Evolutionary conservation across 2,888 invertebrate genomes (phyloP).

Genomic region (Gortyna flavago): DNA sequence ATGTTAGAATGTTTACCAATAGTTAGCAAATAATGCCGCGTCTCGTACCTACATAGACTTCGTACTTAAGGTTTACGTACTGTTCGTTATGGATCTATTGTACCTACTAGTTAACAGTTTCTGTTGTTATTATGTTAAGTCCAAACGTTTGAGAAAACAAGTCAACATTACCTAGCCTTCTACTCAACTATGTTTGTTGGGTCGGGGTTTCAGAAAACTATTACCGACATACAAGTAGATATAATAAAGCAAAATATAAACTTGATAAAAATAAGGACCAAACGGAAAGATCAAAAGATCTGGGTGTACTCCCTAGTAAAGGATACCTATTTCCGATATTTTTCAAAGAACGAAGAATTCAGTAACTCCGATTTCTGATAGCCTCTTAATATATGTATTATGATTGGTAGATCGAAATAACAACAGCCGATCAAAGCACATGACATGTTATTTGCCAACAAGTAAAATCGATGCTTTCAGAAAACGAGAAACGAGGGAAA

Average conservation of each 20-base stretch:
- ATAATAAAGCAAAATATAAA: neutral
- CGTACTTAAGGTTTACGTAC: constrained; percentile 58
- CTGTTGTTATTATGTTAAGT: constrained; percentile 46
- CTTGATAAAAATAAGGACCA: neutral
- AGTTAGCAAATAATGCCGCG: constrained; percentile 53
- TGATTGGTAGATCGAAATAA: neutral
- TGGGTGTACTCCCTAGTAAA: neutral
- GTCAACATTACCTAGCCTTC: neutral
- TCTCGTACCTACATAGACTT: constrained; percentile 50
- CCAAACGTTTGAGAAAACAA: constrained; percentile 5
- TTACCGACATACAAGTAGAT: neutral
- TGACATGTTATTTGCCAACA: neutral
- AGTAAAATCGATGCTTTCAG: too few species aligned
- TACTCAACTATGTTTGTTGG: neutral
- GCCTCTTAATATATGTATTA: neutral
- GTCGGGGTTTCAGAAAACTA: neutral
- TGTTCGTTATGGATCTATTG: constrained; percentile 38
- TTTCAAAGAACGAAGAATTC: neutral
- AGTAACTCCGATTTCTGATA: neutral
- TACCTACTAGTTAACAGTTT: constrained; percentile 29
- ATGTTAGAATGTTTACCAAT: constrained; percentile 48
- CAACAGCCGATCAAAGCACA: neutral
- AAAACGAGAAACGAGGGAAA: neutral
- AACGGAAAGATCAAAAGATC: too few species aligned
- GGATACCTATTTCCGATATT: too few species aligned